Base-by-base conservation (phyloP, 2,888 invertebrate genomes). In the Quadroppia sp. region DNA sequence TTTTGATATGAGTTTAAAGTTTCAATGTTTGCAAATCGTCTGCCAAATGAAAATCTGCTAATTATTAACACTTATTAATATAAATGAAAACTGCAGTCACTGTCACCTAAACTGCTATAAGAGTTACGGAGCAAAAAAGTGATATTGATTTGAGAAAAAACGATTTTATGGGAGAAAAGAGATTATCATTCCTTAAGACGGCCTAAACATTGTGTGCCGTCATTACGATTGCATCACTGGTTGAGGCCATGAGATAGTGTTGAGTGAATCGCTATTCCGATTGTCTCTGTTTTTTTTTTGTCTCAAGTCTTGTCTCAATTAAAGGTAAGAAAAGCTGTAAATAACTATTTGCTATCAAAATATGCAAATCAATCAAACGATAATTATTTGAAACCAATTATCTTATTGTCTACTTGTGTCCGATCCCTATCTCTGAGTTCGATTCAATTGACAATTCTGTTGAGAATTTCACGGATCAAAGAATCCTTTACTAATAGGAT, bases 131-230 rank as follows among this genome's bases (percentile, higher is more conserved):
- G 69, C 69, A 69, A 45, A 69, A 61, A 69, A 64, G 64, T 64
- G 36, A 40, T 40, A 40, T 64, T 15, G 30, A 23, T 64, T 64
- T 64, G 1, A 61, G 11, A 61, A 40, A 45, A 45, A 45, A 20
- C 23, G 23, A 13, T 28, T 64, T 64, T 64, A 64, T 64, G 64
- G 64, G 64, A 64, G 64, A 64, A 64, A 69, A 69, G 69, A 69
- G 69, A 42, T 42, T 69, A 69, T 69, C 42, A 69, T 69, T 45
- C 45, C 69, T 45, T 69, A 42, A 69, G 20, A 69, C 23, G 23
- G 7, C 23, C 7, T 64, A 20, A 64, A 69, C n/a, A 45, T 25
- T 69, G 7, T 69, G 42, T 69, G 69, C 69, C 69, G 69, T 69
- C 69, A 69, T 45, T 45, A 15, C 11, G 17, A 23, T 53, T 53